These are phyloP conservation scores for Turritopsis dohrnii DNA, from an alignment of 30 jellyfish, hydroid and myxozoan genomes.

Conservation along the genomic window DNA sequence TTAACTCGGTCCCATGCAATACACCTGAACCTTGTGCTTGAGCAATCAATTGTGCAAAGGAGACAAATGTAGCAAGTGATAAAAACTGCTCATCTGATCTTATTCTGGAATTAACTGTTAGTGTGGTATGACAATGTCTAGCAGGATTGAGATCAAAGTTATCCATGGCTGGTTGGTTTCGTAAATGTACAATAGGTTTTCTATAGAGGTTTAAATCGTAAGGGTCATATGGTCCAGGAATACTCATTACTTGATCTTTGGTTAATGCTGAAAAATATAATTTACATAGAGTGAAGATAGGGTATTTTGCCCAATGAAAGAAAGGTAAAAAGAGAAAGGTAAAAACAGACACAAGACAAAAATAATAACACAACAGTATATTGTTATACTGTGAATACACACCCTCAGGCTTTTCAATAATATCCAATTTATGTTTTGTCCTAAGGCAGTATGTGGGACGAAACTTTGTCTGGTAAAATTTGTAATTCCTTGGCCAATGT, in stretches of 20 bases:
- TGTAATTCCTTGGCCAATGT: constrained; percentile 51
- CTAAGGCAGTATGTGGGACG: constrained; percentile 31
- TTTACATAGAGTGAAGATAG: neutral
- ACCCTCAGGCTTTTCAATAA: constrained; percentile 34
- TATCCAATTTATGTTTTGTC: constrained; percentile 12
- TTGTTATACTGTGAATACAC: neutral
- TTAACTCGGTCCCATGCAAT: constrained; percentile 51
- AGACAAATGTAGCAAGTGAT: constrained; percentile 50
- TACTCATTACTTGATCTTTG: constrained; percentile 16
- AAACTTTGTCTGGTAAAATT: constrained; percentile 30
- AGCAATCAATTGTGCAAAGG: constrained; percentile 68
- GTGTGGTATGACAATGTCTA: constrained; percentile 53
- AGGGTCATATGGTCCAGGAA: constrained; percentile 88
- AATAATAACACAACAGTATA: too few species aligned
- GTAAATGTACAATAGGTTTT: constrained; percentile 46
- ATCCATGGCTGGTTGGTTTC: constrained; percentile 36
- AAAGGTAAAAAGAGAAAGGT: too few species aligned
- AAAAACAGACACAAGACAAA: too few species aligned
- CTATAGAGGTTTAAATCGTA: constrained; percentile 53
- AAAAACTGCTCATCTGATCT: constrained; percentile 32
- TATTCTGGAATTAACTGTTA: constrained; percentile 37
- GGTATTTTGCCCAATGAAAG: too few species aligned
- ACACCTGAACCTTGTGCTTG: constrained; percentile 57
- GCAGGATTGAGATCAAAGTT: constrained; percentile 5
- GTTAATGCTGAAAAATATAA: constrained; percentile 21